Conservation (phyloP, 37 sponge, comb jelly and placozoan genomes). For the Aplysina aerophoba region DNA sequence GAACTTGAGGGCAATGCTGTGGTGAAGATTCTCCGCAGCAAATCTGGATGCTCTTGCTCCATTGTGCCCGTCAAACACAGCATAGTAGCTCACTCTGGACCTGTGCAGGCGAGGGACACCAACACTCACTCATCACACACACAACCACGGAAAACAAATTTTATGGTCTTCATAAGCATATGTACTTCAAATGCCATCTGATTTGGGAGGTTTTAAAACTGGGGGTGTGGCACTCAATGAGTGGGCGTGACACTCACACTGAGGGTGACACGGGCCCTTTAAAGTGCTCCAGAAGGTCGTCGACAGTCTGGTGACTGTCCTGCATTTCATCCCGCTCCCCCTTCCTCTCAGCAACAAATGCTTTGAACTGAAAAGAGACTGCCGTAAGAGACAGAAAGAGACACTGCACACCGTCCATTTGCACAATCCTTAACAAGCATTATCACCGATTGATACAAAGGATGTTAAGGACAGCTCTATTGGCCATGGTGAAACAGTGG, state of each 20-base stretch:
- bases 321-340: constrained; percentile 96
- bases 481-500: too few species aligned
- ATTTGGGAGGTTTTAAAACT: too few species aligned
- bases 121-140: too few species aligned
- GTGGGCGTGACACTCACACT: constrained; percentile 25
- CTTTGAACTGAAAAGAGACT: constrained; percentile 46
- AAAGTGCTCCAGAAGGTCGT: constrained; percentile 42
- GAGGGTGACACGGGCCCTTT: neutral
- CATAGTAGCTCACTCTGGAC: constrained; percentile 73
- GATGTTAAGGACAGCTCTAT: too few species aligned
- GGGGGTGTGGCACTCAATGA: too few species aligned
- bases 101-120: constrained; percentile 23
- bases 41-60: constrained; percentile 73
- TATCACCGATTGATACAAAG: neutral
- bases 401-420: neutral
- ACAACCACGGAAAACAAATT: too few species aligned
- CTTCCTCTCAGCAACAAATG: constrained; percentile 69
- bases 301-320: constrained; percentile 73
- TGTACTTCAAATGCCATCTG: too few species aligned
- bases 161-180: too few species aligned
- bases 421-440: constrained; percentile 9
- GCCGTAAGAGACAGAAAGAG: neutral
- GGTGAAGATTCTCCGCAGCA: constrained; percentile 78
- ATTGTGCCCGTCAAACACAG: constrained; percentile 90
- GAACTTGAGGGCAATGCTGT: constrained; percentile 51